A percentile compares a stretch with the other conserved stretches of the same genome.
phyloP scores from a whole-genome alignment of 2,888 invertebrate species.

The Branchipolynoe longqiensis region DNA sequence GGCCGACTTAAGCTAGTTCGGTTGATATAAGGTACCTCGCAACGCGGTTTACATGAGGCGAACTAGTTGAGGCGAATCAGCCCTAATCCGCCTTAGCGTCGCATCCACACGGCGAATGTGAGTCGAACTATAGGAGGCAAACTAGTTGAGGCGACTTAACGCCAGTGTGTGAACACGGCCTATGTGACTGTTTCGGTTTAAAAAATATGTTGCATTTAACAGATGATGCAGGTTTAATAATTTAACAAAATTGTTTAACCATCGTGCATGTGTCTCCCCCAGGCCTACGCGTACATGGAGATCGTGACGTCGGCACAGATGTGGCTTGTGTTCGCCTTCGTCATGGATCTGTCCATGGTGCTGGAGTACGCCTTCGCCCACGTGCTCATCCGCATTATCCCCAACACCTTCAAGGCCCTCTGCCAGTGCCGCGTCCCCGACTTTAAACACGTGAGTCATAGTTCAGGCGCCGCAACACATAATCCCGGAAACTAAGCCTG shows the following conservation, averaged over 20 bases:
- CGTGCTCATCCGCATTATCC: slow-evolving; percentile 50
- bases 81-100: no score
- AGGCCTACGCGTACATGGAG: slow-evolving; percentile 38
- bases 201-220: no score
- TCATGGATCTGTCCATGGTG: slow-evolving; percentile 39
- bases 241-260: no score
- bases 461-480: no score
- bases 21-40: no score
- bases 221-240: no score
- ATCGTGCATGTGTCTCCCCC: neutral
- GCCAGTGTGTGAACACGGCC: neutral
- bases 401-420: slow-evolving; percentile 12
- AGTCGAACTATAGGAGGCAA: neutral
- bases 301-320: slow-evolving; percentile 34
- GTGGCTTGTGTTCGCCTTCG: slow-evolving; percentile 27
- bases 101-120: no score
- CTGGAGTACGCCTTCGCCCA: slow-evolving; percentile 52
- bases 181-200: neutral
- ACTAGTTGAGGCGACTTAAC: neutral
- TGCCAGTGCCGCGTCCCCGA: slow-evolving; percentile 27
- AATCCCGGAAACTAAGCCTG: no score
- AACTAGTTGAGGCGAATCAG: no score
- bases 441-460: slow-evolving; percentile 37
- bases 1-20: no score
- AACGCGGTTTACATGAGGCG: no score